Base-by-base conservation (phyloP, 1,140 invertebrate genomes). In the Andrena cerasifolii region DNA sequence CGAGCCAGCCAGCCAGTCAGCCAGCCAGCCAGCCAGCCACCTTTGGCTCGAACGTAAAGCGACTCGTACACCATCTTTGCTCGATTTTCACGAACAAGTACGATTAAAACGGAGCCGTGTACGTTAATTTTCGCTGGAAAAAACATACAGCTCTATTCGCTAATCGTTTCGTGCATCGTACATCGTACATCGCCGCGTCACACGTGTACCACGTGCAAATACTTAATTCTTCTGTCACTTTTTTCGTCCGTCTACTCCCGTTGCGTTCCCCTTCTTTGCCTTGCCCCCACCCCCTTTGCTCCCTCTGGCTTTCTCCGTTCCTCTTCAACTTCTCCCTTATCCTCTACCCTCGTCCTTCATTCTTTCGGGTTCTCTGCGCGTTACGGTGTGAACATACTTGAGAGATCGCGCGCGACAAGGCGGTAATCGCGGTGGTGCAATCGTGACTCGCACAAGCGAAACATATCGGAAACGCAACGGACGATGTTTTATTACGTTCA, bases 321-420 rank as follows among this genome's bases (percentile, higher is more conserved):
- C 21, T 47, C 33, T 33, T 49, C 36, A 12, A 59, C 28, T 59
- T 45, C 66, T 67, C 40, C 31, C 65, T 49, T 66, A 53, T 68
- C 68, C 28, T 43, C 36, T 40, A 66, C 53, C 51, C 73, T 54
- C 54, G 63, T 79, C 56, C 75, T 79, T 73, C 80, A 75, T 82
- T 75, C 78, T 76, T 80, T 82, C 58, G 65, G 40, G 49, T 51
- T 70, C 78, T 80, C 71, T 76, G 58, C 80, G 73, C 80, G 72
- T 80, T 82, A 82, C 79, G 72, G 72, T 65, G 79, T 82, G 80
- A 80, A 82, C 65, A 54, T 65, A 67, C 61, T 54, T 76, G 65
- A 76, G 65, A 66, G 45, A 66, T 82, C 66, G 80, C 53, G 80
- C 53, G 72, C 72, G 72, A 76, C 53, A 71, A 82, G 70, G 65